phyloP scores from a whole-genome alignment of 1,140 invertebrate species.

The Cotesia typhae region DNA sequence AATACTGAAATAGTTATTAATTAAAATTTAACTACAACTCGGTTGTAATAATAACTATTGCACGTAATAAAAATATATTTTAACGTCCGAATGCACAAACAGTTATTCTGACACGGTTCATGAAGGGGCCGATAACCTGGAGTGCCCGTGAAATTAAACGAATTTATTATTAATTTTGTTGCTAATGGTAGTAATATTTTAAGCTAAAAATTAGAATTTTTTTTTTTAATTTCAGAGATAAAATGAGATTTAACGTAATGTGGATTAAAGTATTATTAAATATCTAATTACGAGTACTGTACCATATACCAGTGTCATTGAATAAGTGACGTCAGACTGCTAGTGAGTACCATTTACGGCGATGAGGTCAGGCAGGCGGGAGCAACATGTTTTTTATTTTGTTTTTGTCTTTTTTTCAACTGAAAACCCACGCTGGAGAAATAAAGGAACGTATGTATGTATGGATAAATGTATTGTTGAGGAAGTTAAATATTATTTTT shows the following conservation, averaged over 20 bases:
- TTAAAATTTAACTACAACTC: not conserved
- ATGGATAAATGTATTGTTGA: no score
- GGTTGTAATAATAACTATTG: not conserved
- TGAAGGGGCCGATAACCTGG: conserved; percentile 8
- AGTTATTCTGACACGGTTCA: conserved; percentile 6
- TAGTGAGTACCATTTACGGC: conserved; percentile 15
- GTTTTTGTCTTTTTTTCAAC: no score
- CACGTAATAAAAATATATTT: no score
- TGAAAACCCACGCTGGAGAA: no score
- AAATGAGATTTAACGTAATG: not conserved
- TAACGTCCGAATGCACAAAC: no score
- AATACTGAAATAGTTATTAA: not conserved
- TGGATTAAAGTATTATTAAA: not conserved
- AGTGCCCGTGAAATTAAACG: not conserved
- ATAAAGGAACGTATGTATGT: no score
- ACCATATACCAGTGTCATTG: not conserved
- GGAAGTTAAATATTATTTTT: no score
- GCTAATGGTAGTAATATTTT: no score
- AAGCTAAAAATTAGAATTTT: no score
- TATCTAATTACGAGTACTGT: not conserved
- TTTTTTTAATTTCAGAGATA: no score
- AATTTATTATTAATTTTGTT: not conserved
- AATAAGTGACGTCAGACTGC: conserved; percentile 10
- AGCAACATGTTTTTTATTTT: not conserved
- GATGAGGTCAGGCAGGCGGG: conserved; percentile 2